A percentile compares a stretch with the other conserved stretches of the same genome.
Conservation (phyloP, 2,888 invertebrate genomes). For the Automeris io region DNA sequence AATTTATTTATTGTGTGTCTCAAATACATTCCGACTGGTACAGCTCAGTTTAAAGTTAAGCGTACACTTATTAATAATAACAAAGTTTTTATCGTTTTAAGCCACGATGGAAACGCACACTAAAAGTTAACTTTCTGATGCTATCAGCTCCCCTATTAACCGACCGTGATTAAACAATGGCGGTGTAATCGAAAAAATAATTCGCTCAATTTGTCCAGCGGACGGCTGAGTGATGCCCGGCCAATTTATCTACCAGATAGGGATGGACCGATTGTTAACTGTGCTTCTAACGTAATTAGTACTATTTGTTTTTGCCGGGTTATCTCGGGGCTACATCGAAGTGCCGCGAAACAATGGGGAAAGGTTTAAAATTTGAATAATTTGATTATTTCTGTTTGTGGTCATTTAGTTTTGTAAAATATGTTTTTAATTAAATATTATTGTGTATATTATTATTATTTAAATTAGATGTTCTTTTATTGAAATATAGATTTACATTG, state of each 20-base stretch:
- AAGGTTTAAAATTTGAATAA: slow-evolving; percentile 50
- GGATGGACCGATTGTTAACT: slow-evolving; percentile 61
- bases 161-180: slow-evolving; percentile 68
- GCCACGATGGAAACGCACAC: slow-evolving; percentile 22
- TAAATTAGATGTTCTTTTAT: too few relatives aligned
- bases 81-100: slow-evolving; percentile 4
- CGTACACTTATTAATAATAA: too few relatives aligned
- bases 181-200: slow-evolving; percentile 70
- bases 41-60: too few relatives aligned
- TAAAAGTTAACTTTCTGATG: slow-evolving; percentile 35
- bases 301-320: slow-evolving; percentile 65
- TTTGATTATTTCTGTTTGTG: slow-evolving; percentile 50
- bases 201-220: slow-evolving; percentile 60
- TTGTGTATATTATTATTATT: too few relatives aligned
- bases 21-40: too few relatives aligned
- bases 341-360: slow-evolving; percentile 55
- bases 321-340: slow-evolving; percentile 47
- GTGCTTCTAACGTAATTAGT: slow-evolving; percentile 62
- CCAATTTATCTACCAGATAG: slow-evolving; percentile 66
- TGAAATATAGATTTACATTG: too few relatives aligned
- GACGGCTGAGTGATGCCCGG: slow-evolving; percentile 43
- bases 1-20: too few relatives aligned
- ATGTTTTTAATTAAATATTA: too few relatives aligned
- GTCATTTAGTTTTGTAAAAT: slow-evolving; percentile 28
- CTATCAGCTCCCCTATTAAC: slow-evolving; percentile 56